Evolutionary conservation across 2,797 vertebrate genomes (phyloP).

Genomic region (Falco concolor): DNA sequence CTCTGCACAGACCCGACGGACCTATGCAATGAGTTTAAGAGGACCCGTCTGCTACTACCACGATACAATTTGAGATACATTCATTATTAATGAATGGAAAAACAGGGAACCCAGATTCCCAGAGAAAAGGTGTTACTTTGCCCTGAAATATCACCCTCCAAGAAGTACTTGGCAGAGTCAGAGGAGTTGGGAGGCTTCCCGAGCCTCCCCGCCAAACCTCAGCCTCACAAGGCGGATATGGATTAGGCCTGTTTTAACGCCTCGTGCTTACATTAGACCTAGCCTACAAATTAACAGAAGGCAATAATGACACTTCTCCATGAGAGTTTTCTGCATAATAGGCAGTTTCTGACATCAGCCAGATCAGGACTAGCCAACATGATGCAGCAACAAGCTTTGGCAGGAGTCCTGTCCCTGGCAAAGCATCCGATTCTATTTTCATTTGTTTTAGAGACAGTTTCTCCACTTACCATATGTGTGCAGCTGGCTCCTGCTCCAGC

Average conservation of each 20-base stretch:
- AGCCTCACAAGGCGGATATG: not conserved
- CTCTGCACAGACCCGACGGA: not conserved
- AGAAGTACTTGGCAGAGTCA: not conserved
- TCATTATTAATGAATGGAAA: not conserved
- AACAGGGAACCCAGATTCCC: not conserved
- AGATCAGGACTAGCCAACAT: not conserved
- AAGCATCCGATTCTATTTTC: not conserved
- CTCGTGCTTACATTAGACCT: not conserved
- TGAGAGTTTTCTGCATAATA: constrained; percentile 17
- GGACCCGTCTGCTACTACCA: not conserved
- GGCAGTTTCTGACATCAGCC: constrained; percentile 54
- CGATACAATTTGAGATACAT: fast-evolving
- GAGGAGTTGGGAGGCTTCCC: not conserved
- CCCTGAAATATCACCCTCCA: not conserved
- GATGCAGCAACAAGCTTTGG: constrained; percentile 32
- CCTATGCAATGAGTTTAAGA: not conserved
- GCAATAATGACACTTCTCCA: not conserved
- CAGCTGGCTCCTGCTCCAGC: constrained; percentile 40
- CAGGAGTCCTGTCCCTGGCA: constrained; percentile 37
- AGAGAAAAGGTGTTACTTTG: not conserved
- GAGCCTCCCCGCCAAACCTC: not conserved
- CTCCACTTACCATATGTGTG: constrained; percentile 24
- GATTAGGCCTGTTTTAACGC: not conserved
- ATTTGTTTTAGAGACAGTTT: constrained; percentile 55
- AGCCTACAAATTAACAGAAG: constrained; percentile 25